Percentiles rank a stretch among this genome's conserved stretches.
Conservation (phyloP, 2,797 vertebrate genomes). For the Coregonus suidteri region DNA sequence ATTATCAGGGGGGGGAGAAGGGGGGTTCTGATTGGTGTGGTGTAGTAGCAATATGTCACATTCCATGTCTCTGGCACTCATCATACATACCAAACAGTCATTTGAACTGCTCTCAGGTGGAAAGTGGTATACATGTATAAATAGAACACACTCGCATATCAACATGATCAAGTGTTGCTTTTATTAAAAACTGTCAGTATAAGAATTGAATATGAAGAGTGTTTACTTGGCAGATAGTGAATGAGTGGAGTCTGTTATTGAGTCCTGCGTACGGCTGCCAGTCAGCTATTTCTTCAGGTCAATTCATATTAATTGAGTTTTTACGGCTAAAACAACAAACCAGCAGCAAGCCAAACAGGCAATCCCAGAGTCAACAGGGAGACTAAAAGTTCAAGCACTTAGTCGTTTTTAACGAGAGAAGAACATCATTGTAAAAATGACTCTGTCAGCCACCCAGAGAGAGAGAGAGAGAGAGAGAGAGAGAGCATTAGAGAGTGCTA, state of each 20-base stretch:
- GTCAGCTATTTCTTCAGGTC: conserved; percentile 7
- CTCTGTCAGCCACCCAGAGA: background rate
- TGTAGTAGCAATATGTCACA: no score
- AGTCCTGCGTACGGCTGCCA: no score
- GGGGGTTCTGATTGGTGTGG: no score
- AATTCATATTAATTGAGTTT: conserved; percentile 1
- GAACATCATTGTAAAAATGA: background rate
- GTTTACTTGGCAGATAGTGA: conserved; percentile 35
- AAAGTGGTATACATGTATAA: background rate
- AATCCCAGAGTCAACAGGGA: background rate
- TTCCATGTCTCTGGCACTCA: background rate
- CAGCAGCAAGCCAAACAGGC: conserved; percentile 5
- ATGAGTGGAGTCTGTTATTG: conserved; percentile 15
- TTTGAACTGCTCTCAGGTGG: background rate
- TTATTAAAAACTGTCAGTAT: conserved; percentile 9
- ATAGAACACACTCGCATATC: background rate
- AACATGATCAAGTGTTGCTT: background rate
- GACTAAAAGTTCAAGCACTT: background rate
- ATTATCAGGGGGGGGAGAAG: no score
- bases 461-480: background rate
- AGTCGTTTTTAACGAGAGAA: background rate
- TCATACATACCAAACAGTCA: background rate
- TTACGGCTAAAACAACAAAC: conserved; percentile 29
- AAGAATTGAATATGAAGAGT: conserved; percentile 13
- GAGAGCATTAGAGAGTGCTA: background rate